Evolutionary conservation across 1,140 invertebrate species (phyloP).

Genomic region (Ectropis grisescens): DNA sequence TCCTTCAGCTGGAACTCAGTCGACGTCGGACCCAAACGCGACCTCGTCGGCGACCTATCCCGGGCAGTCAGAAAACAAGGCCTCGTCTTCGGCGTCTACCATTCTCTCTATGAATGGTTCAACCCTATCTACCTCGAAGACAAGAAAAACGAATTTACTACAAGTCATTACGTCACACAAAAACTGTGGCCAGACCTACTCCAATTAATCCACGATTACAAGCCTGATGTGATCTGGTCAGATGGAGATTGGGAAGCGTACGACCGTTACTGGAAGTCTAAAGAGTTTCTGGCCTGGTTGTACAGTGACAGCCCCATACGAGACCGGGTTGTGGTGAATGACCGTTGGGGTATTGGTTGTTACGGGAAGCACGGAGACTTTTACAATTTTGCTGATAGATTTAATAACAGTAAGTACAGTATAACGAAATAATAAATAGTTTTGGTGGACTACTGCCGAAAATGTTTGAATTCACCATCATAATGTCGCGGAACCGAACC

Average conservation of each 20-base stretch:
- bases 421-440: too few species aligned
- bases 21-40: slow-evolving; percentile 87
- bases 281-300: slow-evolving; percentile 89
- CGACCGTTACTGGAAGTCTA: slow-evolving; percentile 86
- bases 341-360: slow-evolving; percentile 86
- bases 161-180: slow-evolving; percentile 74
- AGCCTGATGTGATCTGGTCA: slow-evolving; percentile 94
- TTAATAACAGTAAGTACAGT: slow-evolving; percentile 85
- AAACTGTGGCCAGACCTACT: slow-evolving; percentile 83
- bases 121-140: slow-evolving; percentile 88
- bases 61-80: slow-evolving; percentile 76
- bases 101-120: slow-evolving; percentile 93
- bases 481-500: too few species aligned
- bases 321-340: slow-evolving; percentile 89
- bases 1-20: slow-evolving; percentile 92
- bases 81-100: slow-evolving; percentile 88
- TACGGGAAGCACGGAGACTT: slow-evolving; percentile 92
- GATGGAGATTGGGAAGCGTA: slow-evolving; percentile 92
- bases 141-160: slow-evolving; percentile 76
- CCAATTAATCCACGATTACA: slow-evolving; percentile 82
- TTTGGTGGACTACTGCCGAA: too few species aligned
- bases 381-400: slow-evolving; percentile 87
- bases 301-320: slow-evolving; percentile 96
- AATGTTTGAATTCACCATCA: too few species aligned
- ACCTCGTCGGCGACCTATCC: slow-evolving; percentile 85